phyloP scores from a whole-genome alignment of 2,888 invertebrate species.

The Pharmacophagus antenor region DNA sequence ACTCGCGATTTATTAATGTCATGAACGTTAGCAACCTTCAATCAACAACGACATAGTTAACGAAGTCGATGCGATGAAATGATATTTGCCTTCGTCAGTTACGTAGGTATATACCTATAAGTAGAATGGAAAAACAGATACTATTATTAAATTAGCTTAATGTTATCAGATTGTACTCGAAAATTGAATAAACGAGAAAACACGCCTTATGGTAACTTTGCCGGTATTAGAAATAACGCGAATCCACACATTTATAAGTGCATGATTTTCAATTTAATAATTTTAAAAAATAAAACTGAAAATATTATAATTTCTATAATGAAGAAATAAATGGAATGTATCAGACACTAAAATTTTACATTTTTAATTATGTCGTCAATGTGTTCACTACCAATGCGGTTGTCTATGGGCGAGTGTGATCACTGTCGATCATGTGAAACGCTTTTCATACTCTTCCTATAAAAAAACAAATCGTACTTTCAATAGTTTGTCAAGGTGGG shows the following conservation, averaged over 20 bases:
- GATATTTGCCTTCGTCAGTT: slow-evolving; percentile 3
- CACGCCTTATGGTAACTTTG: neutral
- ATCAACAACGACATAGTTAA: slow-evolving; percentile 10
- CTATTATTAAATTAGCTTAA: neutral
- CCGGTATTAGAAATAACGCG: neutral
- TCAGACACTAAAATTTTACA: too few relatives aligned
- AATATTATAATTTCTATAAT: too few relatives aligned
- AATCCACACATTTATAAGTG: neutral
- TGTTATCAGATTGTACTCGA: neutral
- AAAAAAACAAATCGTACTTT: too few relatives aligned
- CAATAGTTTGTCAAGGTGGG: too few relatives aligned
- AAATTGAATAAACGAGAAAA: neutral
- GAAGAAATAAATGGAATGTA: too few relatives aligned
- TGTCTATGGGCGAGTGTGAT: too few relatives aligned
- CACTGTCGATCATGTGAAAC: too few relatives aligned
- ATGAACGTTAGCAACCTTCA: neutral
- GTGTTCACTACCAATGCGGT: too few relatives aligned
- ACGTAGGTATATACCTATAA: neutral
- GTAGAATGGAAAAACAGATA: neutral
- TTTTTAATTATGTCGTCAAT: too few relatives aligned
- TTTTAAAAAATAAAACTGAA: too few relatives aligned
- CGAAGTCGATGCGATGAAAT: slow-evolving; percentile 1
- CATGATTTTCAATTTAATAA: neutral
- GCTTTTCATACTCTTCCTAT: too few relatives aligned
- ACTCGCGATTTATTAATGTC: neutral